Evolutionary conservation across 2,797 vertebrate species (phyloP), one percentile per base, ranked within the genome.

Genomic region (Anolis apletophallus): DNA sequence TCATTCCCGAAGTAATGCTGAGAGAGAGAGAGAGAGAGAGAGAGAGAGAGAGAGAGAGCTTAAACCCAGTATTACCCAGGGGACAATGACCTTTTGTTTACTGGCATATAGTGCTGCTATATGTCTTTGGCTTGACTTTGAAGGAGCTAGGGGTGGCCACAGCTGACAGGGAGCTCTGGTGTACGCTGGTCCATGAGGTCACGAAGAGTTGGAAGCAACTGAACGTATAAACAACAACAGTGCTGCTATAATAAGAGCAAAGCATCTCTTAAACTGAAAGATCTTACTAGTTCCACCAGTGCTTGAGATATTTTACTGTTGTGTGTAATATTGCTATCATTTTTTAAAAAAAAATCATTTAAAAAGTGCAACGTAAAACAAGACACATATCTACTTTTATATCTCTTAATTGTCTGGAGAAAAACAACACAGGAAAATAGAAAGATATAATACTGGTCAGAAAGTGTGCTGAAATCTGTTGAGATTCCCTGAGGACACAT

Each of bases 401-500:
- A 4, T 76, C 55, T 59, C 29, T 36, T 67, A 34, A 57, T 55
- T 64, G 55, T 61, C 23, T 50, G 52, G 26, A n/a, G 50, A 16
- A 46, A 13, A 71, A 71, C 1, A 54, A 46, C 50, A 73, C 52
- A 67, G 29, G 23, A 64, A 75, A n/a, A 50, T 50, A n/a, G 26
- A 29, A 74, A 74, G 61, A 36, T 50, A 23, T 52, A 77, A 83
- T 54, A 73, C 26, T 79, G 32, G 5, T 50, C 23, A 40, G 67
- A 67, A 80, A n/a, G 59, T 36, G 29, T 21, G n/a, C 36, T 72
- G 74, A 83, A 79, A 52, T 78, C 12, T n/a, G 78, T 64, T 61
- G 55, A 16, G n/a, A 36, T 4, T 71, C 57, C 54, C 74, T 29
- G 40, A 54, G 10, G 74, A n/a, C 32, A 72, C 67, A 34, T 54